Evolutionary conservation across 2,113 vertebrate genomes (phyloP).

Genomic region (Stigmatopora argus): DNA sequence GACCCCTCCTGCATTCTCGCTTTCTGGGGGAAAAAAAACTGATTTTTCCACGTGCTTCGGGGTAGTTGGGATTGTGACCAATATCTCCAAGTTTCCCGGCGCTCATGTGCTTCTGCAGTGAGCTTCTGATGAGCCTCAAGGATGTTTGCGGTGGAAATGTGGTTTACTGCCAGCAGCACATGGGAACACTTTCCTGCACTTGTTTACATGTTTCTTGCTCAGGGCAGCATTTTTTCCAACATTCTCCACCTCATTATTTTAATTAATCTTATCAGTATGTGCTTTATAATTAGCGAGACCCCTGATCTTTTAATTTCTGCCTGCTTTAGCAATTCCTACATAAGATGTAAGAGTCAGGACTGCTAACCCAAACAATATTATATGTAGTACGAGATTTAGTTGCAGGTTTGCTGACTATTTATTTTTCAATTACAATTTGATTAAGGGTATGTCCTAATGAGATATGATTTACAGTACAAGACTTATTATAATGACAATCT

Average conservation of each 20-base stretch:
- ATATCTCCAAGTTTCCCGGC: constrained; percentile 12
- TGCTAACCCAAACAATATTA: too few relatives aligned
- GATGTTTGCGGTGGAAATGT: constrained; percentile 57
- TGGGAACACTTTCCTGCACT: constrained; percentile 68
- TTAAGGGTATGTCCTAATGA: too few relatives aligned
- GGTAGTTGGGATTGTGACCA: constrained; percentile 24
- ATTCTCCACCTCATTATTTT: constrained; percentile 38
- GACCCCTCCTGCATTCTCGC: constrained; percentile 5
- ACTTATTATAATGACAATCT: too few relatives aligned
- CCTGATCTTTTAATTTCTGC: background rate
- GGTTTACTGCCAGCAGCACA: constrained; percentile 62
- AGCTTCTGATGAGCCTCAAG: constrained; percentile 58
- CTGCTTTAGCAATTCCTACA: too few relatives aligned
- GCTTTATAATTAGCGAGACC: constrained; percentile 20
- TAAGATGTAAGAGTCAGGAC: background rate
- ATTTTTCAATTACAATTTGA: background rate
- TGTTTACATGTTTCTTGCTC: constrained; percentile 60
- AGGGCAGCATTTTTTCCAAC: constrained; percentile 16
- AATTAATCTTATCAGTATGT: constrained; percentile 27
- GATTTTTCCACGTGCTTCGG: constrained; percentile 1
- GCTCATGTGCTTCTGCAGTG: constrained; percentile 34
- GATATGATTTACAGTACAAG: too few relatives aligned
- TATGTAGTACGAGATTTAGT: background rate
- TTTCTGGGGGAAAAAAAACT: background rate
- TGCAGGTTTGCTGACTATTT: background rate